Base-by-base conservation (phyloP, 2,797 vertebrate genomes). In the Adrianichthys oophorus region DNA sequence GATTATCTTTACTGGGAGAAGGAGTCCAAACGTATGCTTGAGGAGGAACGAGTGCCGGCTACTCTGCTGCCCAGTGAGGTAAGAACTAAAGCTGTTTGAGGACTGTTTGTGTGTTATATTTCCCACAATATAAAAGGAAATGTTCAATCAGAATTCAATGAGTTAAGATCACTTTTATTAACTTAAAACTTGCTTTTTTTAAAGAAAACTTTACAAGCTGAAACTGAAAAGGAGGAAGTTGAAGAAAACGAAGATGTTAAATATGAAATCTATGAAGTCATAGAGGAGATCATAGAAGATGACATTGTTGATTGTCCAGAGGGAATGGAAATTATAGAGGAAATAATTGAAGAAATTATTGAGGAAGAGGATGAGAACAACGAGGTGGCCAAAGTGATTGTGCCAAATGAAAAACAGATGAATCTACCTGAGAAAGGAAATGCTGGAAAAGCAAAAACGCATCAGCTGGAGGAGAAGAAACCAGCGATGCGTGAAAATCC, bases 1-100 rank as follows among this genome's bases (percentile, higher is more conserved):
- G 97, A 95, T 62, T 98, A 98, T 71, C 86, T 99, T 80, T 96
- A 97, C 83, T 96, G 95, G 96, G 94, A 99, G 84, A 99, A 96
- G 80, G 92, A 96, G 14, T 95, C 97, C 18, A 93, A 92, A 59
- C 95, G 95, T 14, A 94, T 98, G 94, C 68, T 97, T 0, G 96
- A 99, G 51, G 95, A 98, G 0, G 97, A 99, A 77, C 91, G 97
- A 57, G 89, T 96, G 55, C 96, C 96, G 0, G 92, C 93, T 75
- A 96, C 92, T 29, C 92, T 99, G 50, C 83, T 97, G 60, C 92
- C 95, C 49, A 96, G 94, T 51, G 89, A 97, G 95, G 98, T 99
- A 93, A 94, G 75, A 71, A 6, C 6, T 65, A 40, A 18, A 53
- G 48, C 13, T n/a, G 17, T 40, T 4, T 51, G 19, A 7, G 2